Evolutionary conservation across 2,113 vertebrate species (phyloP), one percentile per base, ranked within the genome.

Genomic region (Azemiops feae): DNA sequence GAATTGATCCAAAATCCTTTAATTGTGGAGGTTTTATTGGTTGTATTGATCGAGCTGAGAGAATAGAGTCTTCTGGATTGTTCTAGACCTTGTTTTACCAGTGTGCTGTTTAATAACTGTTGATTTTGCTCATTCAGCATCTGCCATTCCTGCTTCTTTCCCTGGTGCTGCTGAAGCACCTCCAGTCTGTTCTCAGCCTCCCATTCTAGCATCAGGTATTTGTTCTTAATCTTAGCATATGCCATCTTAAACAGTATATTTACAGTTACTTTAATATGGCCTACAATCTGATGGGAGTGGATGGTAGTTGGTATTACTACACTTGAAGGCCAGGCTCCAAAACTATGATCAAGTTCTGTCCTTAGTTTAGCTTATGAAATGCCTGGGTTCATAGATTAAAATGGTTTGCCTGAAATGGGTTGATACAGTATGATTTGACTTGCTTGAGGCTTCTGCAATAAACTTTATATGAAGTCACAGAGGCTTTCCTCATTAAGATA

Each of bases 171-270:
- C 87, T 45, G 86, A 92, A 93, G 94, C 74, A n/a, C 89, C 92
- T 5, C 34, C 95, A 86, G 94, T 93, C 91, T 95, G 92, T 1
- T 88, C 94, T 89, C 87, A 93, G 88, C n/a, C 52, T 50, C 90
- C 94, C 22, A 85, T 45, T 7, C 14, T 92, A 85, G 92, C 25
- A 6, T 87, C 96, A 96, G 96, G 97, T 97, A 97, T 94, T 93
- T 14, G 1, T 57, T 53, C 30, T 58, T 47, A 91, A 85, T 0
- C 89, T 52, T 92, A 89, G n/a, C 2, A 92, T 94, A 91, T 96
- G 93, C 58, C 34, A 0, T 92, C 55, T 94, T 96, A 96, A 81
- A 95, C 94, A 86, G 43, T 30, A 3, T 89, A 43, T 94, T 90
- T 97, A 87, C 10, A 23, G 54, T 94, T 55, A 8, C 45, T 74